These are phyloP conservation scores for Graphium colonna DNA, from an alignment of 2,888 invertebrate species.

Conservation along the genomic window DNA sequence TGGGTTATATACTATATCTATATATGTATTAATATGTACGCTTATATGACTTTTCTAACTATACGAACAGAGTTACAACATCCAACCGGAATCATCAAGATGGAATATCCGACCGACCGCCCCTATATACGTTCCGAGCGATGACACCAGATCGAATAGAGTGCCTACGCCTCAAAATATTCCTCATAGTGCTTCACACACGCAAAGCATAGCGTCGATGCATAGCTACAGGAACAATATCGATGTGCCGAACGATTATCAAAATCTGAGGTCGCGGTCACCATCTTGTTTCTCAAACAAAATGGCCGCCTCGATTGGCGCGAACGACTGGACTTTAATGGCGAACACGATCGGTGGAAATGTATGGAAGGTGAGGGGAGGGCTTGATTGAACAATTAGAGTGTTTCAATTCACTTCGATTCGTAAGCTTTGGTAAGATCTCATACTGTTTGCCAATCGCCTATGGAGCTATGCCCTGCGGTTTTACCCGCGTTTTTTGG, in stretches of 20 bases:
- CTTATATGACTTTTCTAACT: slow-evolving; percentile 40
- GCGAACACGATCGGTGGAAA: slow-evolving; percentile 60
- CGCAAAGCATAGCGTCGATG: slow-evolving; percentile 77
- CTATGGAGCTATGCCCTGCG: no score
- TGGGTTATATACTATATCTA: slow-evolving; percentile 29
- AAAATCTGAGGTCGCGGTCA: slow-evolving; percentile 73
- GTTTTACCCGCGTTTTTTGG: no score
- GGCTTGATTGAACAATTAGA: slow-evolving; percentile 56
- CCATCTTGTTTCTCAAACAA: slow-evolving; percentile 78
- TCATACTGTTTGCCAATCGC: slow-evolving; percentile 27
- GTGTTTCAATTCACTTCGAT: slow-evolving; percentile 40
- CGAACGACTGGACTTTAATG: slow-evolving; percentile 74
- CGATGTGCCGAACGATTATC: slow-evolving; percentile 73
- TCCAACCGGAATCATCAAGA: slow-evolving; percentile 66
- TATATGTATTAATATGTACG: slow-evolving; percentile 36
- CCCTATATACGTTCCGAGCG: slow-evolving; percentile 71
- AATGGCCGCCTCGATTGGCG: slow-evolving; percentile 73
- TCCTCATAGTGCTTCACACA: slow-evolving; percentile 71
- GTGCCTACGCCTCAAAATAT: slow-evolving; percentile 67
- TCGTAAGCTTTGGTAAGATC: slow-evolving; percentile 63
- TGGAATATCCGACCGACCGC: slow-evolving; percentile 75
- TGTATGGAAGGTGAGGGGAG: slow-evolving; percentile 79
- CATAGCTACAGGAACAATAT: slow-evolving; percentile 77
- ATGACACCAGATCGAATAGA: slow-evolving; percentile 58
- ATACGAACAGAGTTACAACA: slow-evolving; percentile 72